A percentile compares a stretch with the other conserved stretches of the same genome.
Conservation (phyloP, 2,113 vertebrate species). For the Leptobrachium ailaonicum region DNA sequence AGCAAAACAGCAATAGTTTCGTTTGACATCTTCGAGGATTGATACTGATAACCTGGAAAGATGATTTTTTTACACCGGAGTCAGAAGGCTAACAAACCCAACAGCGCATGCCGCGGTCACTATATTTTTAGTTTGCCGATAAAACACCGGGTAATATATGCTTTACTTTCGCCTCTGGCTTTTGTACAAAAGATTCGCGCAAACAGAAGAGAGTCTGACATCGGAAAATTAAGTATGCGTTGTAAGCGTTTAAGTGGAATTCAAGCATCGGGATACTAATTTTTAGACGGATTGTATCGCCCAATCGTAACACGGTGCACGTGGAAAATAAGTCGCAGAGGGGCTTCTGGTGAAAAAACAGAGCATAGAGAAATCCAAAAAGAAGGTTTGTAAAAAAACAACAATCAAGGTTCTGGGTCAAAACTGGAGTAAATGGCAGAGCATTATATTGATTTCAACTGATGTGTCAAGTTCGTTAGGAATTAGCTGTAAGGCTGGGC, state of each 20-base stretch:
- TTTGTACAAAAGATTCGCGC: conserved; percentile 26
- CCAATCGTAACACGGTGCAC: not conserved
- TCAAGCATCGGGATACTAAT: conserved; percentile 18
- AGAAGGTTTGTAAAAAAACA: no score
- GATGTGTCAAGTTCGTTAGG: no score
- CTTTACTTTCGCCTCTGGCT: conserved; percentile 30
- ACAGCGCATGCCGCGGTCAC: conserved; percentile 6
- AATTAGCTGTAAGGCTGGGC: no score
- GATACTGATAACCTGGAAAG: not conserved
- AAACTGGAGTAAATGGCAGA: no score
- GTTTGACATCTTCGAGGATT: not conserved
- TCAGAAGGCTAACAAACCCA: no score
- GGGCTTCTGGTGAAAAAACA: not conserved
- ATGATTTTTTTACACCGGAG: not conserved
- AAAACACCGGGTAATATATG: not conserved
- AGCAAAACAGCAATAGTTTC: not conserved
- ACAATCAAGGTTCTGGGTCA: no score
- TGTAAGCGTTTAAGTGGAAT: conserved; percentile 32
- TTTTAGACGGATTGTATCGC: conserved; percentile 7
- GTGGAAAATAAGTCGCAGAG: not conserved
- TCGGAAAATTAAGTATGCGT: conserved; percentile 35
- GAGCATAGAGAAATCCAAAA: not conserved
- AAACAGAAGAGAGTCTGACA: conserved; percentile 38
- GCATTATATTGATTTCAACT: no score
- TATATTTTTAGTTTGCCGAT: conserved; percentile 16